Percentiles rank a stretch among this genome's conserved stretches.
Evolutionary conservation across 2,797 vertebrate genomes (phyloP).

Genomic region (Etheostoma perlongum): DNA sequence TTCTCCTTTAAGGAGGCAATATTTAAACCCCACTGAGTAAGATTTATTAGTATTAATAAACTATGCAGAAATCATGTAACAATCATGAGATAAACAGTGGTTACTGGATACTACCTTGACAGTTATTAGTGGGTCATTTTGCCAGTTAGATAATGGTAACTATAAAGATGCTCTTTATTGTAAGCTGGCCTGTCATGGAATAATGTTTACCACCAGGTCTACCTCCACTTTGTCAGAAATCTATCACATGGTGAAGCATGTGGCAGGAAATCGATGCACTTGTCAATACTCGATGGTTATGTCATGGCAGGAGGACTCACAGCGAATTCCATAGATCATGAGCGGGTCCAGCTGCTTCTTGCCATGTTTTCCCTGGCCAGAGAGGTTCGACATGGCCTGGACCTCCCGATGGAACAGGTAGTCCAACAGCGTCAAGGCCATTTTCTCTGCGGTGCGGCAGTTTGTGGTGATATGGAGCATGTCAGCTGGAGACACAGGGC

Average conservation of each 20-base stretch:
- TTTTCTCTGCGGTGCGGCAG: constrained; percentile 97
- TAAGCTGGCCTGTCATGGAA: neutral
- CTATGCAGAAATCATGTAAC: constrained; percentile 21
- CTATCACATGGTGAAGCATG: constrained; percentile 11
- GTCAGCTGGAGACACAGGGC: constrained; percentile 92
- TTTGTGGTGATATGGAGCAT: constrained; percentile 98
- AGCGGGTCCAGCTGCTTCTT: constrained; percentile 98
- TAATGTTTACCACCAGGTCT: neutral
- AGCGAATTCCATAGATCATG: constrained; percentile 98
- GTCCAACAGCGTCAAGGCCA: constrained; percentile 96
- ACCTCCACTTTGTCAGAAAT: neutral
- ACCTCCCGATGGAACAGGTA: constrained; percentile 98
- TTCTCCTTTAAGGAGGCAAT: neutral
- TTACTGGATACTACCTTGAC: constrained; percentile 16
- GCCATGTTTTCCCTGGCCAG: constrained; percentile 97
- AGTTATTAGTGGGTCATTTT: constrained; percentile 21
- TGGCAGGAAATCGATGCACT: neutral
- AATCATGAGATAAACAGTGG: constrained; percentile 20
- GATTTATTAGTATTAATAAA: constrained; percentile 31
- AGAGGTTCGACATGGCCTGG: constrained; percentile 98
- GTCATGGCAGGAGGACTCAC: constrained; percentile 85
- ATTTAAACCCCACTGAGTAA: constrained; percentile 29
- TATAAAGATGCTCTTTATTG: neutral
- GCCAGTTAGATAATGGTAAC: constrained; percentile 8
- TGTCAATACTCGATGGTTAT: constrained; percentile 11